These are phyloP conservation scores for Syrrhaptes paradoxus DNA, from an alignment of 2,113 vertebrate species.

Conservation along the genomic window DNA sequence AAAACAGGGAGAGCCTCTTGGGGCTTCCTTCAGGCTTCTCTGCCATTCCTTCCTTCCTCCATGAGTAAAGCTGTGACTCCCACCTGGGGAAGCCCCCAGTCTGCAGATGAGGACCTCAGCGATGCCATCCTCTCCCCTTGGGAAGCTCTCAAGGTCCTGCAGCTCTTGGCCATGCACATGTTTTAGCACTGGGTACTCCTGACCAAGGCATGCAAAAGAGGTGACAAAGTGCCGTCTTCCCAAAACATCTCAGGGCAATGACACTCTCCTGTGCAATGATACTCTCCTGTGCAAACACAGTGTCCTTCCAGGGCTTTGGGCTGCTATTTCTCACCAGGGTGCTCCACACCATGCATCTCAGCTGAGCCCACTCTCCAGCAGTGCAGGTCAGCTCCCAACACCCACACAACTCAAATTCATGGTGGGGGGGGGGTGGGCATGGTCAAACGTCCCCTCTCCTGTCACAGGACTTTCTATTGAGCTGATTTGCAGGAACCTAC, in stretches of 20 bases:
- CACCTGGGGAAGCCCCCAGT: background rate
- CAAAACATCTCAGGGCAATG: background rate
- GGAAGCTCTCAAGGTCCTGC: background rate
- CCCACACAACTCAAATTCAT: background rate
- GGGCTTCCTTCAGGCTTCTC: background rate
- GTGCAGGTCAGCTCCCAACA: background rate
- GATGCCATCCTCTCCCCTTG: background rate
- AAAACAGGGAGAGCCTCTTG: background rate
- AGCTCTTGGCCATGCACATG: background rate
- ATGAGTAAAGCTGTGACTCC: background rate
- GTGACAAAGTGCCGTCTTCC: background rate
- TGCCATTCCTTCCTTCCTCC: background rate
- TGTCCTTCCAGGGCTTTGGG: background rate
- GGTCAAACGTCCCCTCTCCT: background rate
- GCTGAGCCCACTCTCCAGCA: background rate
- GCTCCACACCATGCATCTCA: background rate
- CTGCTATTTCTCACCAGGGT: background rate
- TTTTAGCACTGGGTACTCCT: background rate
- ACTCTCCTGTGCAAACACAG: background rate
- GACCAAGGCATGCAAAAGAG: background rate
- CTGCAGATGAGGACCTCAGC: background rate
- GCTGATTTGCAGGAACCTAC: background rate
- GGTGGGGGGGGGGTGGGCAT: rapidly evolving
- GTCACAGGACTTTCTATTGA: background rate
- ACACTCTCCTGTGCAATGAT: background rate